phyloP scores from a whole-genome alignment of 1,140 invertebrate species.

The Xylocopa sonorina region DNA sequence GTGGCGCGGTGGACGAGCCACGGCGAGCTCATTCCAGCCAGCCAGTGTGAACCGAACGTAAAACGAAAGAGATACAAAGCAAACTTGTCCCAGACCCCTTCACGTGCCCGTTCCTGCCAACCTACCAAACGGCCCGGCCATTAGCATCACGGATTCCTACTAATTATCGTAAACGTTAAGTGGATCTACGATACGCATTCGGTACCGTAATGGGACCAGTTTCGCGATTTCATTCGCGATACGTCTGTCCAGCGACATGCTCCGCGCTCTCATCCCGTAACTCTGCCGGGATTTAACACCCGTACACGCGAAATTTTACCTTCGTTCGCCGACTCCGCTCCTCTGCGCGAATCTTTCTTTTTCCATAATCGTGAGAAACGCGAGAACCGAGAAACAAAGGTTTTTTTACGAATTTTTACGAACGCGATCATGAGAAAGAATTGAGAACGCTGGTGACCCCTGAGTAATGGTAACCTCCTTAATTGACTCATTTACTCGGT shows the following conservation, averaged over 20 bases:
- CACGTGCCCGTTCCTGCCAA: background rate
- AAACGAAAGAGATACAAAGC: conserved; percentile 33
- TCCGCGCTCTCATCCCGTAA: conserved; percentile 20
- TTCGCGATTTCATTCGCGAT: conserved; percentile 39
- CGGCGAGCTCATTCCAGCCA: background rate
- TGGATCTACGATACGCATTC: conserved; percentile 30
- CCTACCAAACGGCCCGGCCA: conserved; percentile 8
- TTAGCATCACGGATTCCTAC: conserved; percentile 50
- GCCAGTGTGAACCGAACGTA: conserved; percentile 24
- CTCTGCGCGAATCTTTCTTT: too few species aligned
- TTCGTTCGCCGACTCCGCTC: background rate
- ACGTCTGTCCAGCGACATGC: background rate
- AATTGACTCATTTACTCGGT: conserved; percentile 26
- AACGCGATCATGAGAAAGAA: conserved; percentile 30
- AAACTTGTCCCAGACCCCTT: conserved; percentile 9
- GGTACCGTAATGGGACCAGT: conserved; percentile 47
- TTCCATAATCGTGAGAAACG: too few species aligned
- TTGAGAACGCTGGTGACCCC: conserved; percentile 19
- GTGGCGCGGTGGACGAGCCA: background rate
- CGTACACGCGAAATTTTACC: conserved; percentile 25
- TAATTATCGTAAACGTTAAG: conserved; percentile 55
- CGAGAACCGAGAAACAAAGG: too few species aligned
- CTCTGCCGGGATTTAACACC: conserved; percentile 18
- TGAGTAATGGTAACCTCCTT: conserved; percentile 5
- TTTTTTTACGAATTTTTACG: too few species aligned